Evolutionary conservation across 1,140 invertebrate species (phyloP), one percentile per base, ranked within the genome.

Genomic region (Centruroides vittatus): DNA sequence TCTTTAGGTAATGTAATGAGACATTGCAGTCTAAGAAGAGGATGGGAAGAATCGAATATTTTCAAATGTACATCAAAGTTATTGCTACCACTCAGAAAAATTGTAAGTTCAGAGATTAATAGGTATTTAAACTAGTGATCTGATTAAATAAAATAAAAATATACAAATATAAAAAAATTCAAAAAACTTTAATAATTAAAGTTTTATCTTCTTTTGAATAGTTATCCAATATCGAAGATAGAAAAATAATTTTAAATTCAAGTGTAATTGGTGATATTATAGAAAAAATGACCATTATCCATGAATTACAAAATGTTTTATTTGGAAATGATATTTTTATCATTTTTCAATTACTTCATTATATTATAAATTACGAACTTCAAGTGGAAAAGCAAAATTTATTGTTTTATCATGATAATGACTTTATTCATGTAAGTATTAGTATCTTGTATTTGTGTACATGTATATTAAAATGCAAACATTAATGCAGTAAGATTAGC

Each of bases 341-440:
- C 0, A 81, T 85, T 0, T 83, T 86, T 67, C 81, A 86, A 4
- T 78, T 95, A 1, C 69, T 96, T 1, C 77, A 81, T 48, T 80
- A 84, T 49, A 72, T 96, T 1, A 72, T 96, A 10, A 78, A 80
- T 46, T 87, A 94, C 70, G 80, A 81, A 67, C 68, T 67, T 36
- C 59, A 67, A 55, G 83, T 91, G 66, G 80, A 80, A 35, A 93
- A 92, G 0, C 75, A 97, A 1, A 91, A 93, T 71, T 77, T 97
- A 48, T 93, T 92, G 7, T 93, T 96, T 71, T 90, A 89, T 68
- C 92, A 95, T 73, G 92, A 97, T 71, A 90, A 90, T 70, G 87
- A 93, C 71, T 98, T 90, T 70, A 85, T 95, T 54, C 80, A 82
- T 72, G 83, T 85, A 67, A 74, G 50, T 34, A 10, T 8, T 8